Conservation (phyloP, 1,140 invertebrate genomes). For the Ostrea denselamellosa region DNA sequence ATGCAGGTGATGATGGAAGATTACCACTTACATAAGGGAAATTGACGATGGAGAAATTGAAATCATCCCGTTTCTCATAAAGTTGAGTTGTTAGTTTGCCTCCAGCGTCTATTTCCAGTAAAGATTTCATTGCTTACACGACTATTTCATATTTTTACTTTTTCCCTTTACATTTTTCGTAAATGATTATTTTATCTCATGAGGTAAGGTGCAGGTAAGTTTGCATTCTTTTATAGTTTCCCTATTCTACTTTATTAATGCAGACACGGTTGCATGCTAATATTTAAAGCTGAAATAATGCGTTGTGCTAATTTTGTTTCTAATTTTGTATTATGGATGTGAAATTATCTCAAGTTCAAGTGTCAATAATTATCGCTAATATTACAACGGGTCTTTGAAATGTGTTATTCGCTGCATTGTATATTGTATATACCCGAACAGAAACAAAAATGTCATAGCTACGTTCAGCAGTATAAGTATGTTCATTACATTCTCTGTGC, state of each 20-base stretch:
- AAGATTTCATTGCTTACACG: too few relatives aligned
- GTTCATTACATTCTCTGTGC: neutral
- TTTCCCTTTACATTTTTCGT: neutral
- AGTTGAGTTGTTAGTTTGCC: too few relatives aligned
- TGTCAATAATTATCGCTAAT: too few relatives aligned
- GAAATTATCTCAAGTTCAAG: neutral
- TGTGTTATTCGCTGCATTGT: neutral
- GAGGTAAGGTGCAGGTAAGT: neutral
- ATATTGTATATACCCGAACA: neutral
- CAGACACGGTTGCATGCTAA: neutral
- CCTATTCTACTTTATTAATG: neutral
- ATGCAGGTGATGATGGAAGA: too few relatives aligned
- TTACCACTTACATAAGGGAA: too few relatives aligned
- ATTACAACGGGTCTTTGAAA: neutral
- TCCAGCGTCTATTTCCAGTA: too few relatives aligned
- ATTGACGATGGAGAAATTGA: too few relatives aligned
- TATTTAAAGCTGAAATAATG: too few relatives aligned
- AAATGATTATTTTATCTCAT: neutral
- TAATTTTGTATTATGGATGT: neutral
- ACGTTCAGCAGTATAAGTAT: neutral
- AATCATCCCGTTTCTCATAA: too few relatives aligned
- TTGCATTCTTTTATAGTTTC: neutral
- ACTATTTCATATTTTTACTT: neutral
- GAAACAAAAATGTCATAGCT: neutral
- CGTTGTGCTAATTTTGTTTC: neutral